Base-by-base conservation (phyloP, 2,888 invertebrate genomes). In the Erebia aethiops region DNA sequence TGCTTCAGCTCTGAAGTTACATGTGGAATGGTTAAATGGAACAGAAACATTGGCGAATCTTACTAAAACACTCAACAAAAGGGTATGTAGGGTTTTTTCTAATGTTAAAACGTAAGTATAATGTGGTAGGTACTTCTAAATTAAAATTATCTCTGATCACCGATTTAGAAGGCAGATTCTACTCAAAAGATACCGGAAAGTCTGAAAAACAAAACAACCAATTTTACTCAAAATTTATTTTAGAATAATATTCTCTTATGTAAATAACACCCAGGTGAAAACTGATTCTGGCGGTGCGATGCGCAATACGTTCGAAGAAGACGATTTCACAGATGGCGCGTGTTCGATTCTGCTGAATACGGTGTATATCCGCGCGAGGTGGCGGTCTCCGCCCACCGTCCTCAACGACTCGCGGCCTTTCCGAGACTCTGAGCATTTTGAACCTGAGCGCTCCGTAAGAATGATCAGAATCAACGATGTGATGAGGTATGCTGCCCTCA, bases 381-480 rank as follows among this genome's bases (percentile, higher is more conserved):
- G 94, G 93, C 87, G 90, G 1, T 81, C 89, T 71, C 83, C 91
- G 69, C 92, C 93, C 63, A 93, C 92, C 1, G 85, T 93, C 58
- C 87, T 93, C 26, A 92, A 94, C 74, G 91, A 87, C 18, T 85
- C 89, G 5, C 78, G 79, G 63, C 77, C 77, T 11, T 93, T 94
- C 74, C 82, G 74, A 49, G 87, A 88, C 72, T 75, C 78, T 1
- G 78, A 75, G 43, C 69, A 74, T 62, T 77, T 81, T 18, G 67
- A 46, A 7, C 81, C 85, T n/a, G 35, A 74, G 4, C 86, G 86
- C 54, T 77, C 80, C n/a, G 78, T 85, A 16, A 84, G 86, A 54
- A 92, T 91, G 90, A 89, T 92, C 65, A 84, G 90, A 67, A 80
- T 94, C 62, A 94, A 93, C 72, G 94, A 93, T 73, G 56, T 87